Evolutionary conservation across 1,140 invertebrate genomes (phyloP), one percentile per base, ranked within the genome.

Genomic region (Musca domestica): DNA sequence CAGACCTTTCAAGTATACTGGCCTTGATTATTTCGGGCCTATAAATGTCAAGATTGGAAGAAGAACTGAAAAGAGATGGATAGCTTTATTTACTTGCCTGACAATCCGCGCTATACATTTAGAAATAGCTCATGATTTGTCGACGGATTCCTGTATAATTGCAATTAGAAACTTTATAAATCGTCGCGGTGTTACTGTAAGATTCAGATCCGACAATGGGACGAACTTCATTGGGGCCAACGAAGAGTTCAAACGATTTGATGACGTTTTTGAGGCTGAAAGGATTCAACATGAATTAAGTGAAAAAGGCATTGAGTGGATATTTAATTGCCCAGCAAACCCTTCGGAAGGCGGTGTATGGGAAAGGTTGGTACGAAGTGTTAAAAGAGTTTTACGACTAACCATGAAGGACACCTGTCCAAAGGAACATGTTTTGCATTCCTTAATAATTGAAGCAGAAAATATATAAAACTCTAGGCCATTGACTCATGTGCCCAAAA

Each of bases 391-490:
- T 0, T 69, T 74, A 1, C 14, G 23, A 14, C 66, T 64, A 0
- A 70, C 66, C 0, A 51, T 77, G 2, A 54, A 70, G 1, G 71
- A 73, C 7, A 49, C 23, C 20, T 65, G 68, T 1, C 73, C 74
- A 14, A 48, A 27, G 2, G 74, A 74, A 41, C 71, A 77, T 51
- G 51, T 70, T 1, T n/a, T n/a, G n/a, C n/a, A n/a, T n/a, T 64
- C 77, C 14, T 20, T 72, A 7, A 56, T 76, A 47, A 70, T 71
- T 10, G 75, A 74, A 68, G 71, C 68, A 2, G 73, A 76, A 61
- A 67, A 74, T 54, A 67, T 70, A 1, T 68, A 73, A 7, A 76
- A 74, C 64, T 27, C 41, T 1, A 54, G 76, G 17, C 71, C 72
- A 47, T 52, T 78, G 6, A 74, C 71, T 1, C 70, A 76, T n/a